Percentiles rank a stretch among this genome's conserved stretches.
These are phyloP conservation scores for Potamarius usumacintae DNA, from an alignment of 2,113 vertebrate genomes.

Conservation along the genomic window DNA sequence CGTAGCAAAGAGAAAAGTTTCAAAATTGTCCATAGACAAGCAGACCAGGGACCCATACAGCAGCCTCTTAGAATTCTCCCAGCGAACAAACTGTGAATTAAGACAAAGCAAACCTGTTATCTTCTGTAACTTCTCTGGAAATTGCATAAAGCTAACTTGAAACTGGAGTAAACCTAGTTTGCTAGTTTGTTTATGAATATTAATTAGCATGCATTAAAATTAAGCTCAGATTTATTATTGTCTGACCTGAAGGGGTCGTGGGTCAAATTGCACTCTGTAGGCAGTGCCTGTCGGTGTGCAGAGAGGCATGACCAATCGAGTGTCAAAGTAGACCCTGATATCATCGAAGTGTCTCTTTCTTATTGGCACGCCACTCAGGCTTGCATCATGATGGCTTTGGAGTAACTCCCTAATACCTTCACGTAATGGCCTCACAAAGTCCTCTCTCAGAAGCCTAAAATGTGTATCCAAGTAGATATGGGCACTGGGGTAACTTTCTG, in stretches of 20 bases:
- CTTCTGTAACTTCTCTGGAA: neutral
- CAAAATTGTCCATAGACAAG: slow-evolving; percentile 87
- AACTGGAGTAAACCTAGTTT: neutral
- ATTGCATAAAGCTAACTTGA: neutral
- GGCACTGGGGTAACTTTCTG: slow-evolving; percentile 76
- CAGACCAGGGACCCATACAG: slow-evolving; percentile 90
- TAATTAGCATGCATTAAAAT: neutral
- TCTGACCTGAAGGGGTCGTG: slow-evolving; percentile 73
- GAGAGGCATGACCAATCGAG: slow-evolving; percentile 73
- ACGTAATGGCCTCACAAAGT: slow-evolving; percentile 88
- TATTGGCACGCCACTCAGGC: slow-evolving; percentile 62
- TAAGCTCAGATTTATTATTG: neutral
- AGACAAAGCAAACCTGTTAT: neutral
- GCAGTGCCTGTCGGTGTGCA: slow-evolving; percentile 80
- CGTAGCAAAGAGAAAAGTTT: slow-evolving; percentile 88
- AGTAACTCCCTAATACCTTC: slow-evolving; percentile 85
- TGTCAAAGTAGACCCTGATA: slow-evolving; percentile 83
- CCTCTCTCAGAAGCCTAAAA: slow-evolving; percentile 91
- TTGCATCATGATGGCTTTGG: slow-evolving; percentile 61
- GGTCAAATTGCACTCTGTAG: slow-evolving; percentile 85
- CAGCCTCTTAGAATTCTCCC: slow-evolving; percentile 90
- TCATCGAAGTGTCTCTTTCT: slow-evolving; percentile 82
- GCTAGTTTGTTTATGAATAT: neutral
- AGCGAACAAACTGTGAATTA: slow-evolving; percentile 77
- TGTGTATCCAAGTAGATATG: slow-evolving; percentile 89